A percentile compares a stretch with the other conserved stretches of the same genome.
Conservation (phyloP, 1,140 invertebrate genomes). For the Contarinia nasturtii region DNA sequence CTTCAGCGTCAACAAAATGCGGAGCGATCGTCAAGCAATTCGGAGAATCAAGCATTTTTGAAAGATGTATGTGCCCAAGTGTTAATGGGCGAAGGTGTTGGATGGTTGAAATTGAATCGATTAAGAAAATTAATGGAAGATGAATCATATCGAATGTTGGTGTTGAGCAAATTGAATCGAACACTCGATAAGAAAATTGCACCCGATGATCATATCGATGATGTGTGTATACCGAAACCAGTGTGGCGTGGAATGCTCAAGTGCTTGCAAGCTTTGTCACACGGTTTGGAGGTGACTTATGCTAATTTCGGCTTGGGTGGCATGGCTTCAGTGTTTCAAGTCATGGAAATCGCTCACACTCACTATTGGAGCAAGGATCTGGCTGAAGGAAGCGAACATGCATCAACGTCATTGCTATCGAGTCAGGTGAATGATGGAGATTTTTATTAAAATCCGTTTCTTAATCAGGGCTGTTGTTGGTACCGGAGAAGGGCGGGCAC, state of each 20-base stretch:
- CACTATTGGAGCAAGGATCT: conserved; percentile 92
- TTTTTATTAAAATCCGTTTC: no score
- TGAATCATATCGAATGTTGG: conserved; percentile 92
- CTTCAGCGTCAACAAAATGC: conserved; percentile 39
- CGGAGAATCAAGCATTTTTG: conserved; percentile 72
- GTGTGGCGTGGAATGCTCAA: conserved; percentile 97
- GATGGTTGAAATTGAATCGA: conserved; percentile 88
- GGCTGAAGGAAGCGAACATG: conserved; percentile 31
- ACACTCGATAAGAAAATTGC: conserved; percentile 84
- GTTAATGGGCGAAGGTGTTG: conserved; percentile 86
- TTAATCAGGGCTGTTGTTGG: no score
- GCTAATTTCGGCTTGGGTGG: conserved; percentile 87
- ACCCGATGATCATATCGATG: conserved; percentile 91
- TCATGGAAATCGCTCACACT: conserved; percentile 95
- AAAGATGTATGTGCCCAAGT: conserved; percentile 80
- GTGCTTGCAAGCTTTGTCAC: conserved; percentile 69
- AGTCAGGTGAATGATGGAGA: conserved; percentile 9
- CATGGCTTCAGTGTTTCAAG: conserved; percentile 90
- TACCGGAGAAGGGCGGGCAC: no score
- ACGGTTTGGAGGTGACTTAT: conserved; percentile 83
- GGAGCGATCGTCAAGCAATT: conserved; percentile 50
- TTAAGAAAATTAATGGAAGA: conserved; percentile 97
- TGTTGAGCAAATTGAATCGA: conserved; percentile 86
- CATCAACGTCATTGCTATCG: conserved; percentile 21
- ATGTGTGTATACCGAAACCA: conserved; percentile 78